phyloP scores from a whole-genome alignment of 2,797 vertebrate species.

The Glyptemys insculpta region DNA sequence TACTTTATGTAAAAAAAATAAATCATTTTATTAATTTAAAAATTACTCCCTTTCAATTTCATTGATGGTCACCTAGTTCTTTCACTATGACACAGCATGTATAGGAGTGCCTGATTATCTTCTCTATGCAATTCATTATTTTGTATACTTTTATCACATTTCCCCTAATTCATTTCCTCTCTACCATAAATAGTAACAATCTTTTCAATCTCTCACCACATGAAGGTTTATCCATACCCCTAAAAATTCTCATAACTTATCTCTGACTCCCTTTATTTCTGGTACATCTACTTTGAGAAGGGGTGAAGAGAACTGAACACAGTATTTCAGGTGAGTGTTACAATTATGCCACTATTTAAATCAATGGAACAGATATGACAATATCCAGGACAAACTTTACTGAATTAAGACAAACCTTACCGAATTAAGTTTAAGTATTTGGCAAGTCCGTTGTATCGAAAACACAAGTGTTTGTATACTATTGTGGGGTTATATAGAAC shows the following conservation, averaged over 20 bases:
- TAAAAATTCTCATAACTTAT: background rate
- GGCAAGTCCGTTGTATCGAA: too few relatives aligned
- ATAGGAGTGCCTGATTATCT: background rate
- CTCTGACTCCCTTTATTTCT: background rate
- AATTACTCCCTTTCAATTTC: background rate
- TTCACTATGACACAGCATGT: background rate
- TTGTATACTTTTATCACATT: fast-evolving
- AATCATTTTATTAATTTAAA: background rate
- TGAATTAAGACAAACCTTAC: too few relatives aligned
- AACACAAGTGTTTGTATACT: too few relatives aligned
- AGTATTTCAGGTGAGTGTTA: background rate
- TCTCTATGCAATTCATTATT: background rate
- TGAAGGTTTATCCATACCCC: background rate
- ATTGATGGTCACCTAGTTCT: background rate
- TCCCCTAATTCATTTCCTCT: fast-evolving
- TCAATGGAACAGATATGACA: too few relatives aligned
- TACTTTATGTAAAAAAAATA: background rate
- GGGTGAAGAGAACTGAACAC: background rate
- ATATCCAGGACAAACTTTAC: too few relatives aligned
- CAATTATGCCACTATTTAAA: too few relatives aligned
- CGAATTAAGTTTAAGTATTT: too few relatives aligned
- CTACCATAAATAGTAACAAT: background rate
- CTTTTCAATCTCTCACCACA: background rate
- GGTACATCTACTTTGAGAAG: background rate
- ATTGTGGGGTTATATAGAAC: too few relatives aligned